A percentile compares a stretch with the other conserved stretches of the same genome.
Conservation (phyloP, 2,797 vertebrate species). For the Sebastes melanostomus region DNA sequence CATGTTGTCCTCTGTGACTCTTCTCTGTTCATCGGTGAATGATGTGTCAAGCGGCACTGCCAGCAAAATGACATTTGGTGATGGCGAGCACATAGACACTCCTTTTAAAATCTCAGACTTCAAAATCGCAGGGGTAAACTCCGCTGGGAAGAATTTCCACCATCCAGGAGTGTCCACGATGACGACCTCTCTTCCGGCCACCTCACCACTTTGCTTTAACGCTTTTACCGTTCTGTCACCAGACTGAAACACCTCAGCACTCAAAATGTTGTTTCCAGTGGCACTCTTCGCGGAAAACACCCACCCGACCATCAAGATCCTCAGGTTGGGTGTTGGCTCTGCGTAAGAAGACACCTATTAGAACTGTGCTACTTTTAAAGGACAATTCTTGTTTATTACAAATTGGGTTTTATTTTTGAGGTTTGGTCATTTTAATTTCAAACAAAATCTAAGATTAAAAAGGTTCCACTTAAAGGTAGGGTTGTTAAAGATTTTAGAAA, state of each 20-base stretch:
- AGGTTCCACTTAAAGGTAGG: neutral
- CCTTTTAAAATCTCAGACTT: conserved; percentile 5
- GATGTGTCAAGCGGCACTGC: neutral
- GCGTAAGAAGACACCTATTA: neutral
- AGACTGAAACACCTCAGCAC: neutral
- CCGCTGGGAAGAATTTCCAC: conserved; percentile 4
- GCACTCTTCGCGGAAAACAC: conserved; percentile 14
- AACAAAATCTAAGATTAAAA: neutral
- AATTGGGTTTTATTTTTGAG: neutral
- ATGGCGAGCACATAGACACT: conserved; percentile 18
- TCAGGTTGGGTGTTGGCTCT: neutral
- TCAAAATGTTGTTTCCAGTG: neutral
- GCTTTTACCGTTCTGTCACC: neutral
- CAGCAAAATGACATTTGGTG: conserved; percentile 36
- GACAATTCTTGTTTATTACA: neutral
- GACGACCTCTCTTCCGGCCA: conserved; percentile 18
- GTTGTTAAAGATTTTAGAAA: no score
- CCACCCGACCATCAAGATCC: conserved; percentile 19
- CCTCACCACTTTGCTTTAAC: neutral
- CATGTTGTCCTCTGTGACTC: conserved; percentile 19
- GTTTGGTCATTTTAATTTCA: neutral
- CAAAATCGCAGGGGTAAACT: neutral
- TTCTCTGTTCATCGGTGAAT: conserved; percentile 16
- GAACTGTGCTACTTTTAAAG: neutral
- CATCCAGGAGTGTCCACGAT: conserved; percentile 42